A percentile compares a stretch with the other conserved stretches of the same genome.
These are phyloP conservation scores for Entomobrya multifasciata DNA, from an alignment of 2,888 invertebrate genomes.

Conservation along the genomic window DNA sequence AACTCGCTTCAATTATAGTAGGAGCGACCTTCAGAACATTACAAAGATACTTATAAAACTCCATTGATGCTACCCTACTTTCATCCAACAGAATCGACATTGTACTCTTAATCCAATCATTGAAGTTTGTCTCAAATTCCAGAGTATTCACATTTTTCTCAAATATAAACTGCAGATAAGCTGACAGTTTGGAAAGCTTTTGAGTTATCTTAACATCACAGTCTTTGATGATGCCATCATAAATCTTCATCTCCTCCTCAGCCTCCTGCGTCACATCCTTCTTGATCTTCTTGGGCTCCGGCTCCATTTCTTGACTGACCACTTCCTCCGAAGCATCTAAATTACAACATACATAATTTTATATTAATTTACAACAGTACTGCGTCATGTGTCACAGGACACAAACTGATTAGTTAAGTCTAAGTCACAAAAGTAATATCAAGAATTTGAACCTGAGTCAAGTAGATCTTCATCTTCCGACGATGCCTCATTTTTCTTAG, in stretches of 20 bases:
- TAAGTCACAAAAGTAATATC: neutral
- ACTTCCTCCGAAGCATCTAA: neutral
- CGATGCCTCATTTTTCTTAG: neutral
- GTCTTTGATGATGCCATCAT: conserved; percentile 55
- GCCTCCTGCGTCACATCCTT: conserved; percentile 63
- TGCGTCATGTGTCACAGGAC: neutral
- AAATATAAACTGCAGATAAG: conserved; percentile 42
- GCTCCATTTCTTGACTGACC: neutral
- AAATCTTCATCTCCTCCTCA: conserved; percentile 53
- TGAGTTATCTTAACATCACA: neutral
- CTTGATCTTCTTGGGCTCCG: conserved; percentile 54
- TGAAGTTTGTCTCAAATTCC: conserved; percentile 69
- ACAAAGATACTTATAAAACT: conserved; percentile 65
- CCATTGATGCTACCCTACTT: conserved; percentile 32
- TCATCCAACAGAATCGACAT: conserved; percentile 55
- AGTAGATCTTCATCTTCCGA: neutral
- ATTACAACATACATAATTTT: neutral
- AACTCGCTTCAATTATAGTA: conserved; percentile 70
- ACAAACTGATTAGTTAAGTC: too few relatives aligned
- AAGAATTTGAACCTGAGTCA: neutral
- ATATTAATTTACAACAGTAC: neutral
- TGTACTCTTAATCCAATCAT: conserved; percentile 66
- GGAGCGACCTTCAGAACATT: conserved; percentile 65
- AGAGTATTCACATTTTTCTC: conserved; percentile 70
- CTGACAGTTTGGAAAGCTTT: conserved; percentile 37